A percentile compares a stretch with the other conserved stretches of the same genome.
phyloP scores from a whole-genome alignment of 2,113 vertebrate genomes.

The Saccopteryx bilineata region DNA sequence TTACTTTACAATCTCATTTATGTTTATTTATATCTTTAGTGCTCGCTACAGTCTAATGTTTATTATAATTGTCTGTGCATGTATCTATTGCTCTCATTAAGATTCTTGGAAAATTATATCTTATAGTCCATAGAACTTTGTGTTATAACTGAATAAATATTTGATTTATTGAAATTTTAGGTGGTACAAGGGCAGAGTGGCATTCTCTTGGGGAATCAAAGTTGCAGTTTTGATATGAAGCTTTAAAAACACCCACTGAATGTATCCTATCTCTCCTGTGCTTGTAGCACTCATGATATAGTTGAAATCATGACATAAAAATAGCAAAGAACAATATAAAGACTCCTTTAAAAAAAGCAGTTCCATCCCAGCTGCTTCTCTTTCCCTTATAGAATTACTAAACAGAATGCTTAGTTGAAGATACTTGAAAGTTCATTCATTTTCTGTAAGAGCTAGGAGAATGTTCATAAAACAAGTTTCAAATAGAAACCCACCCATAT shows the following conservation, averaged over 20 bases:
- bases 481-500: slow-evolving; percentile 79
- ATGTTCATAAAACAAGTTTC: slow-evolving; percentile 73
- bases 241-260: neutral
- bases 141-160: slow-evolving; percentile 56
- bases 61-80: slow-evolving; percentile 21
- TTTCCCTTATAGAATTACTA: slow-evolving; percentile 46
- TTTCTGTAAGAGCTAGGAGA: slow-evolving; percentile 72
- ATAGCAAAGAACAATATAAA: slow-evolving; percentile 57
- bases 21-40: slow-evolving; percentile 2
- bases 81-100: slow-evolving; percentile 54
- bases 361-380: slow-evolving; percentile 60
- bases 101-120: slow-evolving; percentile 31
- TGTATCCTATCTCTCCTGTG: neutral
- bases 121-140: neutral
- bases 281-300: neutral
- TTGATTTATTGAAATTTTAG: slow-evolving; percentile 61
- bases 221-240: slow-evolving; percentile 43
- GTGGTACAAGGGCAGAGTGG: slow-evolving; percentile 31
- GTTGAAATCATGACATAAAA: slow-evolving; percentile 48
- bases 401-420: slow-evolving; percentile 75
- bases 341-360: slow-evolving; percentile 67
- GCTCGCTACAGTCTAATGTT: slow-evolving; percentile 13
- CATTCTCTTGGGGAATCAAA: neutral
- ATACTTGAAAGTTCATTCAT: slow-evolving; percentile 66
- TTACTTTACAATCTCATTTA: neutral